phyloP scores from a whole-genome alignment of 2,113 vertebrate species.

The Scopus umbretta region DNA sequence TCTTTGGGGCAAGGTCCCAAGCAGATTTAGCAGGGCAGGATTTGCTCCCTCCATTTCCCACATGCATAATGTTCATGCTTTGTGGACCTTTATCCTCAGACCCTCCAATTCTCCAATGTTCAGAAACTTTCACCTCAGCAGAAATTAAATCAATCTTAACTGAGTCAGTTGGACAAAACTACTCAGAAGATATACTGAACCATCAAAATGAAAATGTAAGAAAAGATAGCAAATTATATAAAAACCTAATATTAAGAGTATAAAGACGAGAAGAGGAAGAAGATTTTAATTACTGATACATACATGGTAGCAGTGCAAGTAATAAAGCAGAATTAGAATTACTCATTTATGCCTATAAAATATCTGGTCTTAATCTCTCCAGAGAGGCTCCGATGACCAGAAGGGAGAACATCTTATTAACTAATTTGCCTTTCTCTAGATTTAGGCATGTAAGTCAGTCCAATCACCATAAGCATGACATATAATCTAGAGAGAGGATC shows the following conservation, averaged over 20 bases:
- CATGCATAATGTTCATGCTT: fast-evolving
- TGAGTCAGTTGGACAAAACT: background rate
- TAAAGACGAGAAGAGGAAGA: background rate
- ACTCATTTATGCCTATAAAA: background rate
- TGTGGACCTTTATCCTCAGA: background rate
- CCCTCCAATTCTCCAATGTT: background rate
- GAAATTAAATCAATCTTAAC: background rate
- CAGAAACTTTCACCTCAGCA: background rate
- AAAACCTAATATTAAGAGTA: background rate
- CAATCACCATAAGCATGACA: background rate
- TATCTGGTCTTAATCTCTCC: background rate
- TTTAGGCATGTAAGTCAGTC: background rate
- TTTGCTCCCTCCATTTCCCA: background rate
- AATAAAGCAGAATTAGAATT: constrained; percentile 9
- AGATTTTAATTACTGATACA: constrained; percentile 33
- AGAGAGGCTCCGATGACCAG: background rate
- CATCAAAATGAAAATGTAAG: background rate
- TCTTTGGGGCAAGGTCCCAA: fast-evolving
- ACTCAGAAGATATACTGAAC: background rate
- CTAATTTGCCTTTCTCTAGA: background rate
- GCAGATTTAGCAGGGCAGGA: background rate
- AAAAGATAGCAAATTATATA: background rate
- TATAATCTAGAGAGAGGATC: background rate
- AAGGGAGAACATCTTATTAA: background rate
- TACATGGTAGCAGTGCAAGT: background rate